A percentile compares a stretch with the other conserved stretches of the same genome.
Conservation (phyloP, 2,113 vertebrate genomes). For the Eulemur rufifrons region DNA sequence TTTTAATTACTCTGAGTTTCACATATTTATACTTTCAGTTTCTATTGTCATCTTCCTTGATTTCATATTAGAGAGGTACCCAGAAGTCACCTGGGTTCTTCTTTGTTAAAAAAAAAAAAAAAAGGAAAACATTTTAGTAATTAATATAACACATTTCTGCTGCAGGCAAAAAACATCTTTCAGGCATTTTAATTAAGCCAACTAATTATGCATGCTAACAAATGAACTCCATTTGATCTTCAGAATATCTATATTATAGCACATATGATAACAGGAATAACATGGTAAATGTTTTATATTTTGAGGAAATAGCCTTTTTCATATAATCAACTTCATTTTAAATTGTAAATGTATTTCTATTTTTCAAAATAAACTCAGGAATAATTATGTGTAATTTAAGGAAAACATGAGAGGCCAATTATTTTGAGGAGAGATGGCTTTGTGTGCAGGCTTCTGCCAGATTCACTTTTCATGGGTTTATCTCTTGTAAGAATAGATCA, state of each 20-base stretch:
- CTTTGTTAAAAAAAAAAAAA: slow-evolving; percentile 17
- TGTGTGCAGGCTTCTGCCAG: background rate
- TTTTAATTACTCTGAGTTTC: slow-evolving; percentile 1
- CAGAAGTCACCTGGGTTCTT: slow-evolving; percentile 43
- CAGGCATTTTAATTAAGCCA: slow-evolving; percentile 55
- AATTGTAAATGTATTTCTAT: slow-evolving; percentile 17
- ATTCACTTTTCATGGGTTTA: slow-evolving; percentile 12
- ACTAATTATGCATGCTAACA: background rate
- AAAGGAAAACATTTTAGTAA: slow-evolving; percentile 38
- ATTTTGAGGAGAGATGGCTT: slow-evolving; percentile 42
- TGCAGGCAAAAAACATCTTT: slow-evolving; percentile 51
- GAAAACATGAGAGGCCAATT: background rate
- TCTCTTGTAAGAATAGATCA: background rate
- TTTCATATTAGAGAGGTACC: slow-evolving; percentile 22
- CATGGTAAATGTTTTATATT: background rate
- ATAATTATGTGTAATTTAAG: slow-evolving; percentile 6
- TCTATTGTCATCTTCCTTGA: background rate
- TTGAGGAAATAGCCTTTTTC: background rate
- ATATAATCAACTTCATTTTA: background rate
- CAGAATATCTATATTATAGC: background rate
- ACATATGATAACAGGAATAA: background rate
- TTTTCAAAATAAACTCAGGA: slow-evolving; percentile 38
- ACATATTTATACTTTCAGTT: slow-evolving; percentile 18
- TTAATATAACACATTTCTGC: slow-evolving; percentile 61
- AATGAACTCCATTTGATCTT: background rate